phyloP scores from a whole-genome alignment of 1,140 invertebrate species.

The Philopotamus ludificatus region DNA sequence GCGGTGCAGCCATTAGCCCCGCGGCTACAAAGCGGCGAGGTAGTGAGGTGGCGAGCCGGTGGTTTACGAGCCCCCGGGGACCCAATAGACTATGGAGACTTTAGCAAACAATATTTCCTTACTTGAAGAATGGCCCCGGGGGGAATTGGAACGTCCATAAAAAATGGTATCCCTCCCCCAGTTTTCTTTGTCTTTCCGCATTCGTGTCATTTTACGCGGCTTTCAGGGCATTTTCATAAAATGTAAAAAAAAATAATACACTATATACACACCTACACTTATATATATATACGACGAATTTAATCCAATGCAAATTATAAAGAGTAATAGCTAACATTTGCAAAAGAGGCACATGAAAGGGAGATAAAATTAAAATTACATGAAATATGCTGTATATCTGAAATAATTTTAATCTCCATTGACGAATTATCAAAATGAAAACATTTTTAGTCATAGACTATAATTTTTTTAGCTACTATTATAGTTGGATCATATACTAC shows the following conservation, averaged over 20 bases:
- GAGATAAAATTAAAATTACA: too few species aligned
- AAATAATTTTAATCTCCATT: too few species aligned
- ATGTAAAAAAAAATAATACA: too few species aligned
- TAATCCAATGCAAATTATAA: not conserved
- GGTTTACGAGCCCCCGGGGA: constrained; percentile 10
- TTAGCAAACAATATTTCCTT: constrained; percentile 21
- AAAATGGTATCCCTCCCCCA: constrained; percentile 8
- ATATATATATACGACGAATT: too few species aligned
- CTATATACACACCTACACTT: too few species aligned
- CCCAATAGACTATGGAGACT: constrained; percentile 2
- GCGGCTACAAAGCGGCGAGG: not conserved
- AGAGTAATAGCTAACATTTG: too few species aligned
- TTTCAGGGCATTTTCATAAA: not conserved
- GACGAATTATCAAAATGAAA: too few species aligned
- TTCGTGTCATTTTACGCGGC: not conserved
- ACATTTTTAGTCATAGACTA: too few species aligned
- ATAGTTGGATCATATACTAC: too few species aligned
- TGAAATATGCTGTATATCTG: too few species aligned
- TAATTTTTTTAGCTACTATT: too few species aligned
- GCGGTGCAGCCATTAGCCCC: constrained; percentile 20
- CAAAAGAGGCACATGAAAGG: too few species aligned
- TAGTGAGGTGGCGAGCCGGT: not conserved
- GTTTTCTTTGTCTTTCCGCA: not conserved
- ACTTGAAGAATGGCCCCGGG: constrained; percentile 12
- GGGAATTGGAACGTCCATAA: constrained; percentile 9